Percentiles rank a stretch among this genome's conserved stretches.
Conservation (phyloP, 2,888 invertebrate species). For the Latrodectus elegans region DNA sequence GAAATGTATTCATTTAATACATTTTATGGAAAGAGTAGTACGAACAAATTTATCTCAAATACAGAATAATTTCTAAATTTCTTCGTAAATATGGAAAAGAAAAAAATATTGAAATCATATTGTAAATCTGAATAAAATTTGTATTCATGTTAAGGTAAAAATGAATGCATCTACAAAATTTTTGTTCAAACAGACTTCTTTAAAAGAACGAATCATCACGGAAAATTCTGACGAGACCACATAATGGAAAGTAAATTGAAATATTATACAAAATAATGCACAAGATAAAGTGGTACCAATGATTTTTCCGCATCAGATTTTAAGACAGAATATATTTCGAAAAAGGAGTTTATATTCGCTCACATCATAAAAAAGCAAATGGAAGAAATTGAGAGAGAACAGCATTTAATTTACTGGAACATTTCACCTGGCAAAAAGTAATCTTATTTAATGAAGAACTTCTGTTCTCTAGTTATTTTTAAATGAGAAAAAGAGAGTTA, state of each 20-base stretch:
- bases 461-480: background rate
- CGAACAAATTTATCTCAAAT: background rate
- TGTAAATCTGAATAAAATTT: background rate
- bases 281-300: conserved; percentile 17
- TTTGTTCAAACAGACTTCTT: background rate
- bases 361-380: background rate
- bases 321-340: background rate
- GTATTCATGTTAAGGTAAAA: background rate
- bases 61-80: background rate
- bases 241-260: conserved; percentile 35
- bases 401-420: conserved; percentile 1
- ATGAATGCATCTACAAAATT: background rate
- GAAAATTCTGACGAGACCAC: background rate
- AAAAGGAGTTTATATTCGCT: background rate
- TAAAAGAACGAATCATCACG: background rate
- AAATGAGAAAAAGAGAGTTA: background rate
- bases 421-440: background rate
- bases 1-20: too few relatives aligned
- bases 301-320: conserved; percentile 1
- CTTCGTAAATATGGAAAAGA: background rate
- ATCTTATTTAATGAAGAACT: background rate
- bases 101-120: background rate
- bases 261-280: conserved; percentile 64
- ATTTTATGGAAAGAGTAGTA: too few relatives aligned
- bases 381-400: background rate